Conservation (phyloP, 2,113 vertebrate species). For the Psilopogon haemacephalus region DNA sequence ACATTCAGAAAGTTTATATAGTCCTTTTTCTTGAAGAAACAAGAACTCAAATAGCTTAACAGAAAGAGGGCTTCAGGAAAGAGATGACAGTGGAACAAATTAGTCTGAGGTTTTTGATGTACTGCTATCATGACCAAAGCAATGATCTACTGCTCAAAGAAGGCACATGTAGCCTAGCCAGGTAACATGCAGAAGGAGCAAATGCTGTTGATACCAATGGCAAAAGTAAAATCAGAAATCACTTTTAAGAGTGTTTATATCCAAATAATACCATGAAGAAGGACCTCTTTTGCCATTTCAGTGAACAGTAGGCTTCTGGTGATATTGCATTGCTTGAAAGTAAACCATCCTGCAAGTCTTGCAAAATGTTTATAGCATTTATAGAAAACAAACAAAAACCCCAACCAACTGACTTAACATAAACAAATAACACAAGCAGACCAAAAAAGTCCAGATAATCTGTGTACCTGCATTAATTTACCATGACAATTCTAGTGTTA, state of each 20-base stretch:
- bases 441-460: neutral
- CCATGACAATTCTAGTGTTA: neutral
- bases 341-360: neutral
- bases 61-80: neutral
- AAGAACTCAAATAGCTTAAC: neutral
- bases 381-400: neutral
- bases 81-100: neutral
- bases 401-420: no score
- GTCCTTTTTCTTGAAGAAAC: neutral
- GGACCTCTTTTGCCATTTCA: neutral
- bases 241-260: neutral
- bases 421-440: no score
- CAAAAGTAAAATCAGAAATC: neutral
- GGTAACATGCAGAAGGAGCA: neutral
- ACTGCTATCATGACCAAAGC: neutral
- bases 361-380: neutral
- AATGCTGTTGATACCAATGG: neutral
- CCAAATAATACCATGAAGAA: neutral
- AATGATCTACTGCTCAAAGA: neutral
- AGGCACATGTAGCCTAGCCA: no score
- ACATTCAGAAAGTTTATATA: neutral
- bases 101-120: neutral
- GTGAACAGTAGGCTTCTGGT: neutral
- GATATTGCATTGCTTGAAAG: neutral
- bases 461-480: neutral